Base-by-base conservation (phyloP, 2,888 invertebrate species). In the Halictus ligatus region DNA sequence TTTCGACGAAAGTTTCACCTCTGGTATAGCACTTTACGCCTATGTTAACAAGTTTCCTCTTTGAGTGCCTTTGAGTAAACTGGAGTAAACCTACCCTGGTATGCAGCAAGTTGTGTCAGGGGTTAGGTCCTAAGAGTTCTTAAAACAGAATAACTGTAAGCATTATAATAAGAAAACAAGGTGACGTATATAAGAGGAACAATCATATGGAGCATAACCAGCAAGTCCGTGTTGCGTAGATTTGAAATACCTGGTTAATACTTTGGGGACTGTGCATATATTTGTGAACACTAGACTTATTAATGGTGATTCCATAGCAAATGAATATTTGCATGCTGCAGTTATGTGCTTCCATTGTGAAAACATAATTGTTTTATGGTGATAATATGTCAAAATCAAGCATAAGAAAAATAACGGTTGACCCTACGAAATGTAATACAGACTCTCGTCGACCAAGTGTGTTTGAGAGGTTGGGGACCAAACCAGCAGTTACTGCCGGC, bases 391-490 rank as follows among this genome's bases (percentile, higher is more conserved):
- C 96, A 96, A 96, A 96, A 96, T 97, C 96, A 96, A 96, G 97
- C 95, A 97, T 97, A 96, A 97, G 97, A 95, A 97, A 97, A 96
- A 97, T 97, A 95, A 97, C 97, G 95, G 97, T 97, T 95, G 97
- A 97, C 95, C 96, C 97, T 95, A 96, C 97, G 94, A 97, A 97
- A 96, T 96, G 96, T 95, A 97, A 97, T 91, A 94, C 93, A 96
- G 96, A 96, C 94, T 95, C 96, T 95, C 96, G 95, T 91, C 96
- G 97, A 95, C 97, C 97, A 90, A 98, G 98, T 96, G 98, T 98
- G 91, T 98, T 98, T 96, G 98, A 98, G 95, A 96, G 98, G 92
- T 96, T 98, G 93, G 98, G 98, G 91, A 97, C 97, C 72, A 97
- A 97, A 95, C 97, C 97, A 94, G 96, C 96, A 87, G 95, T 96